phyloP scores from a whole-genome alignment of 2,113 vertebrate species.

The Panthera leo region DNA sequence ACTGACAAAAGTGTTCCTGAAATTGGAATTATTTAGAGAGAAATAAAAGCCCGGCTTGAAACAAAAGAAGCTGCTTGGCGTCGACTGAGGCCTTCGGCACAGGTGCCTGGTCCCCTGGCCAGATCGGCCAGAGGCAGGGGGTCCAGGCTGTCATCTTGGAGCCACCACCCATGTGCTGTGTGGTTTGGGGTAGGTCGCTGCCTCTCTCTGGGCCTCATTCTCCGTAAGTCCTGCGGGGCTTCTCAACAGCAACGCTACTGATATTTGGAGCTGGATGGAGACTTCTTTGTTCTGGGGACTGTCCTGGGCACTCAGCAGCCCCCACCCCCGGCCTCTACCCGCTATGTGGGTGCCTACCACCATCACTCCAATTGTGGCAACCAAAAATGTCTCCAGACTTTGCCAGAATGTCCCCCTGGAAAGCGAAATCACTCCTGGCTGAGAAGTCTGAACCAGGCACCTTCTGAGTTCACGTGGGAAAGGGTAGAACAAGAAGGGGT shows the following conservation, averaged over 20 bases:
- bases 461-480: background rate
- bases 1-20: constrained; percentile 30
- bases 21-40: constrained; percentile 48
- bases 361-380: background rate
- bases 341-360: too few relatives aligned
- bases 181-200: background rate
- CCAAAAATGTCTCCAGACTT: background rate
- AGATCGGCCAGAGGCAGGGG: background rate
- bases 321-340: background rate
- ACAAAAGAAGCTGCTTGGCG: background rate
- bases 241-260: background rate
- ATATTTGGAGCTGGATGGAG: background rate
- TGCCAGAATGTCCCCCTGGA: background rate
- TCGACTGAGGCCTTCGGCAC: background rate
- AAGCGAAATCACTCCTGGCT: background rate
- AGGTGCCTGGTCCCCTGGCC: background rate
- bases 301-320: background rate
- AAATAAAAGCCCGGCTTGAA: background rate
- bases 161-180: background rate
- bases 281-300: background rate
- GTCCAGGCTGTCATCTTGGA: background rate
- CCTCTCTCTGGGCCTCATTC: background rate
- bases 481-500: background rate
- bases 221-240: background rate
- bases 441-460: background rate